Base-by-base conservation (phyloP, 2,797 vertebrate genomes). In the Rhinatrema bivittatum region DNA sequence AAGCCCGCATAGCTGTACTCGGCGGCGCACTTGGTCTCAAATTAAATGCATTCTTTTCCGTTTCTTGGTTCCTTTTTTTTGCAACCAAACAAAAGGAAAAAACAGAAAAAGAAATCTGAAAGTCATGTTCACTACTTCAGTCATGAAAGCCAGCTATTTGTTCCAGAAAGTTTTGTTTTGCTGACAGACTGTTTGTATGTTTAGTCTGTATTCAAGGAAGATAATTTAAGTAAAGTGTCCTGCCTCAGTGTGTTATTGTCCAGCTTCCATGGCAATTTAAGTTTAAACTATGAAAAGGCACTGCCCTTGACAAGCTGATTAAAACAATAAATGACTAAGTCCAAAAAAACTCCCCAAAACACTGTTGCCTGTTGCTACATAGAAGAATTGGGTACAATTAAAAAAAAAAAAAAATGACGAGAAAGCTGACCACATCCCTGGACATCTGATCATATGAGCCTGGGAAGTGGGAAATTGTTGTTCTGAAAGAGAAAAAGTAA, bases 241-340 rank as follows among this genome's bases (percentile, higher is more conserved):
- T 45, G 48, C 25, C 33, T 50, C 35, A 36, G 13, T 32, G 18
- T 25, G 2, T 25, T 46, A 24, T 16, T 60, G 42, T 36, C 39
- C n/a, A n/a, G n/a, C n/a, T 55, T 36, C 20, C 16, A 12, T 2
- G 7, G 29, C 9, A 23, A 40, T 55, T 65, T 39, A 25, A 55
- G 25, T 21, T 31, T 49, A 20, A 43, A 11, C 29, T 39, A 7
- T 46, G 36, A 51, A 70, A 47, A 27, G 45, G 25, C 54, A 36
- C 32, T 65, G 73, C 53, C 33, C 43, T 56, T 56, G 49, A 51
- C 46, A 42, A 55, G 31, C 27, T 50, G 31, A 60, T 41, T 49
- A 40, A 46, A 59, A 64, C 16, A 48, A 29, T 12, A 41, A 47
- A 46, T 0, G 5, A 23, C 42, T 64, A 42, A 53, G 56, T 57